Evolutionary conservation across 53 echinoderm and acorn worm species (phyloP), one percentile per base, ranked within the genome.

Genomic region (Henricia sp.): DNA sequence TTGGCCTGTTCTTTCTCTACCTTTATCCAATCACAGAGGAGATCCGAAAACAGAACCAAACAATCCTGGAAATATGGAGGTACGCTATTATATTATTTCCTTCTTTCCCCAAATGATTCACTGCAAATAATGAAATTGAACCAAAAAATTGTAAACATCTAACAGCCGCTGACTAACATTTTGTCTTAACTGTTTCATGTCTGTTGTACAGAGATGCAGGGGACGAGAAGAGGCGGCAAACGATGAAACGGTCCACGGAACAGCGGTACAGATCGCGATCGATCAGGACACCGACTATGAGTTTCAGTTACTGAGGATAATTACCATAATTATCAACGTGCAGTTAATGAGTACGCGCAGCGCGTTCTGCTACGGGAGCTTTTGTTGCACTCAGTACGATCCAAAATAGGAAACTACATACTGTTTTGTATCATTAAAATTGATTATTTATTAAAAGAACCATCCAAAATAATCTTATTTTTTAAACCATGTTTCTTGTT

Each of bases 21-120:
- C 80, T 89, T 43, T 94, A 99, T 77, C 99, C 99, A 50, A 99
- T 99, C 87, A 95, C 92, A 1, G 94, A 99, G 72, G 94, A 94
- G 82, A 72, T 88, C 16, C 71, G 92, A 40, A 59, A 90, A 44
- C 85, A 94, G 76, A 99, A 94, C 53, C 90, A 94, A 52, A 94
- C 99, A 16, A 94, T 94, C 6, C 68, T 99, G 42, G 94, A 96
- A 84, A 96, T 96, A 26, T 96, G 96, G 96, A 77, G 93, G 96
- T n/a, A n/a, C n/a, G n/a, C n/a, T n/a, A n/a, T n/a, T n/a, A n/a
- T n/a, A n/a, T n/a, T n/a, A n/a, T n/a, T n/a, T n/a, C n/a, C n/a
- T n/a, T n/a, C n/a, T n/a, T n/a, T n/a, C n/a, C n/a, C n/a, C n/a
- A n/a, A n/a, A n/a, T n/a, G n/a, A n/a, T n/a, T n/a, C n/a, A n/a